A percentile compares a stretch with the other conserved stretches of the same genome.
These are phyloP conservation scores for Philhelius pedissequus DNA, from an alignment of 2,888 invertebrate genomes.

Conservation along the genomic window DNA sequence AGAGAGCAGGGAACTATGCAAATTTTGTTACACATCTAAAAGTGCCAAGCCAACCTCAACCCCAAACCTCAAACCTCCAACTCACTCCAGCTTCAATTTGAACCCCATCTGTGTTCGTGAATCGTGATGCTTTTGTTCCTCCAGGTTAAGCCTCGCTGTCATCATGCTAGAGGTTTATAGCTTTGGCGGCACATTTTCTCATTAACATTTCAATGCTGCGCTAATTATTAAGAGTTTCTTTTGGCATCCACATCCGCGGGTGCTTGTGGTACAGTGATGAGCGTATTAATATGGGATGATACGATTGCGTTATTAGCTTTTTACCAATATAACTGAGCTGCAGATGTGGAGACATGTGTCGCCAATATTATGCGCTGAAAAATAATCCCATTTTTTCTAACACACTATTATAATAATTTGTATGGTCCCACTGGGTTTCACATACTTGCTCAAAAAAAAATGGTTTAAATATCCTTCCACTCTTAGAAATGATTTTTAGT, in stretches of 20 bases:
- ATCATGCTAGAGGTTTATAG: conserved; percentile 5
- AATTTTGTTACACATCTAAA: conserved; percentile 39
- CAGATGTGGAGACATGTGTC: background rate
- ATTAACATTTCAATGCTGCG: conserved; percentile 50
- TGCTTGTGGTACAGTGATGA: background rate
- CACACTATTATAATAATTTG: background rate
- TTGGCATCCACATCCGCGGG: background rate
- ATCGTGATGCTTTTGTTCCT: background rate
- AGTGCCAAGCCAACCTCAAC: background rate
- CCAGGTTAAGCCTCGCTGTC: background rate
- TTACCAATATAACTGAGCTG: too few species aligned
- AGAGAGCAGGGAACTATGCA: conserved; percentile 20
- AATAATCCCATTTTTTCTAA: too few species aligned
- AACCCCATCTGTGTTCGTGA: background rate
- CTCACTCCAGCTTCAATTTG: too few species aligned
- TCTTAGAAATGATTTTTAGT: too few species aligned
- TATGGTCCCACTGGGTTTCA: background rate
- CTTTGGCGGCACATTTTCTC: conserved; percentile 23
- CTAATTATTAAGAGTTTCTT: conserved; percentile 44
- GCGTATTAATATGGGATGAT: background rate
- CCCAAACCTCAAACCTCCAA: too few species aligned
- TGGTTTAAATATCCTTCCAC: too few species aligned
- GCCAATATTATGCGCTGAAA: too few species aligned
- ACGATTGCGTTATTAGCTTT: conserved; percentile 1
- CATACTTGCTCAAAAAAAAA: too few species aligned